phyloP scores from a whole-genome alignment of 1,140 invertebrate species.

The Laupala kohalensis region DNA sequence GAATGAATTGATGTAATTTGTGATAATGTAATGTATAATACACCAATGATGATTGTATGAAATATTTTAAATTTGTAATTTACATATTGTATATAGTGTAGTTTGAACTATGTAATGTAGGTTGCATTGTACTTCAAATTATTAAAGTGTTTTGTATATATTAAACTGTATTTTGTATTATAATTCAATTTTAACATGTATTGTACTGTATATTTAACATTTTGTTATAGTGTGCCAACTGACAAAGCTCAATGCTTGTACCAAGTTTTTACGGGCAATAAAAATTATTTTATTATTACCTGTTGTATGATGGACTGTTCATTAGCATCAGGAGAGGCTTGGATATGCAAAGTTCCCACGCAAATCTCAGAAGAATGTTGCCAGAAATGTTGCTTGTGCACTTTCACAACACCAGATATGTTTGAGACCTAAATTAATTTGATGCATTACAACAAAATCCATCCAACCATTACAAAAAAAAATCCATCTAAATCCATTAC shows the following conservation, averaged over 20 bases:
- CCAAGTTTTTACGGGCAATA: background rate
- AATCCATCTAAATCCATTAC: too few relatives aligned
- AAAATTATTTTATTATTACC: slow-evolving; percentile 1
- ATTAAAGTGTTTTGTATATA: too few relatives aligned
- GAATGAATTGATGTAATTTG: too few relatives aligned
- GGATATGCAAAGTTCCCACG: slow-evolving; percentile 11
- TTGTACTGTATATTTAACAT: background rate
- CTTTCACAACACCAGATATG: slow-evolving; percentile 12
- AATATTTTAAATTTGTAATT: too few relatives aligned
- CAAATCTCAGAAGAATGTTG: slow-evolving; percentile 7
- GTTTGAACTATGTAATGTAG: too few relatives aligned
- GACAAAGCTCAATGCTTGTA: too few relatives aligned
- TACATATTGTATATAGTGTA: too few relatives aligned
- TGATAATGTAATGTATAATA: too few relatives aligned
- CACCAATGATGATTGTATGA: too few relatives aligned
- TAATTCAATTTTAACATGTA: background rate
- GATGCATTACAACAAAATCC: background rate
- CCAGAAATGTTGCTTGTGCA: slow-evolving; percentile 13
- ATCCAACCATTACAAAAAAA: too few relatives aligned
- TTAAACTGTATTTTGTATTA: background rate
- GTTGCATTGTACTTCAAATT: too few relatives aligned
- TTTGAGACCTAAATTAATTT: slow-evolving; percentile 5
- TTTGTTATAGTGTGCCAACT: background rate
- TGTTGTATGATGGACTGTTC: slow-evolving; percentile 14
- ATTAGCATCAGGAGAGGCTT: slow-evolving; percentile 6